Percentiles rank a stretch among this genome's conserved stretches.
Conservation (phyloP, 1,140 invertebrate species). For the Cherax quadricarinatus region DNA sequence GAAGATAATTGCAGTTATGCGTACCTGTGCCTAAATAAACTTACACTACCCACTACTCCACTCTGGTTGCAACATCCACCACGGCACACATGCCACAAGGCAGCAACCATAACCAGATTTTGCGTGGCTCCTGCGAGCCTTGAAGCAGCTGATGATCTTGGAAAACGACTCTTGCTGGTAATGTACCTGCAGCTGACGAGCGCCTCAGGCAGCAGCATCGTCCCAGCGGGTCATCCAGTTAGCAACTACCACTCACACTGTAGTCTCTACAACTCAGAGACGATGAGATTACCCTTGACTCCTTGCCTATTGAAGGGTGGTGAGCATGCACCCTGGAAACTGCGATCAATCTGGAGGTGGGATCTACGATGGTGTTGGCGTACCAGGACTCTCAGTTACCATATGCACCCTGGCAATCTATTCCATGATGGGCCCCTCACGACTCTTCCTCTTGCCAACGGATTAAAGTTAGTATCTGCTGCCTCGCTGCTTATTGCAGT, state of each 20-base stretch:
- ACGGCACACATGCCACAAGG: not conserved
- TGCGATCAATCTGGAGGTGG: not conserved
- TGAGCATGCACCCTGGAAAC: not conserved
- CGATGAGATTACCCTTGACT: not conserved
- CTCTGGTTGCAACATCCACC: too few relatives aligned
- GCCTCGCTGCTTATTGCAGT: too few relatives aligned
- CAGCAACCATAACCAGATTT: not conserved
- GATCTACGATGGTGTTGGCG: too few relatives aligned
- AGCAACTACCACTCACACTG: not conserved
- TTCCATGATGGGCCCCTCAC: not conserved
- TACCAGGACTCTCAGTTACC: too few relatives aligned
- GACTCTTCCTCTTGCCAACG: too few relatives aligned
- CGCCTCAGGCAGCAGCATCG: not conserved
- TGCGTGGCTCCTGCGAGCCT: not conserved
- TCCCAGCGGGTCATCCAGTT: not conserved
- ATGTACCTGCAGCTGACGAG: not conserved
- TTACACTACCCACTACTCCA: too few relatives aligned
- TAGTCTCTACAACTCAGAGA: not conserved
- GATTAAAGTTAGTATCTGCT: too few relatives aligned
- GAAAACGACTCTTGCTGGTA: not conserved
- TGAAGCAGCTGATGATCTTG: not conserved
- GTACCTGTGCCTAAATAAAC: not conserved
- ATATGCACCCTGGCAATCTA: not conserved
- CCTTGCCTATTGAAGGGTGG: not conserved
- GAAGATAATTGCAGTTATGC: not conserved